Base-by-base conservation (phyloP, 2,888 invertebrate genomes). In the Phorcus lineatus region DNA sequence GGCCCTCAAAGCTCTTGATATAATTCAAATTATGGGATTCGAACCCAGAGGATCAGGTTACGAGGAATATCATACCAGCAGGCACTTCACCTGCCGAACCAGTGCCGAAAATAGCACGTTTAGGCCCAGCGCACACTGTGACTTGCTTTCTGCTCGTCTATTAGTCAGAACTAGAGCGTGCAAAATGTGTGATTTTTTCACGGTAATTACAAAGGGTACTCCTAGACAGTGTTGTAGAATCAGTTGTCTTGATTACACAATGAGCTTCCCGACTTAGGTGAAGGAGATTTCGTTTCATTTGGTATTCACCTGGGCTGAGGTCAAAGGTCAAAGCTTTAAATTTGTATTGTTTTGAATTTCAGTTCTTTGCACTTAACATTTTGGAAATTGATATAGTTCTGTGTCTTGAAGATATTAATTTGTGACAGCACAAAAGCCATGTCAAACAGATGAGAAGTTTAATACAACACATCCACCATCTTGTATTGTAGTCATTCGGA, bases 121-220 rank as follows among this genome's bases (percentile, higher is more conserved):
- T 31, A 36, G 40, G 70, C 36, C 17, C 19, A 31, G 70, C 36
- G 19, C 40, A n/a, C 36, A 70, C 19, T 36, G 6, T 40, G 47
- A 6, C 13, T 47, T 47, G 47, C 47, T 47, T 47, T 47, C 19
- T 19, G 70, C 36, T n/a, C 11, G 36, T 13, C 70, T 31, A 70
- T 70, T 70, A 13, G 40, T 31, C 40, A 36, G 24, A 70, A 70
- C 36, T 36, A 40, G 40, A 70, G 70, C 70, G 40, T 70, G 70
- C 70, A 70, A 40, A 70, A 70, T 36, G 19, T 19, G 70, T 36
- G n/a, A 36, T 70, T 70, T 70, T 70, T 70, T 70, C 70, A 70
- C 36, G 70, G 70, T 70, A 70, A 70, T 70, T 70, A 36, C 40
- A 70, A 70, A 70, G 70, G 19, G 36, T 19, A 40, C 70, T 13